These are phyloP conservation scores for Helicoverpa assulta DNA, from an alignment of 2,888 invertebrate genomes.

Conservation along the genomic window DNA sequence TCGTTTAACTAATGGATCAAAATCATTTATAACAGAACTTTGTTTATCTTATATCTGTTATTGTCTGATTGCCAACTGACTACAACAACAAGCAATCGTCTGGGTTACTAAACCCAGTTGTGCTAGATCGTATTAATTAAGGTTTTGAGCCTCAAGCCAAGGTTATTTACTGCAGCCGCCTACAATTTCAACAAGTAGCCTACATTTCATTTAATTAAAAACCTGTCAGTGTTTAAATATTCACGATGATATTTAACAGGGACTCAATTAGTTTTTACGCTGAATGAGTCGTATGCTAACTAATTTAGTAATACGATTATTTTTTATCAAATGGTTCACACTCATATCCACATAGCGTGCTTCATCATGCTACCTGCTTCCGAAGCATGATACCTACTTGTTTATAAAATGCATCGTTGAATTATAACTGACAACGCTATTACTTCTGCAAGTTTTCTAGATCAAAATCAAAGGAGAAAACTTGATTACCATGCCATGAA, in stretches of 20 bases:
- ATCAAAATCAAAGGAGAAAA: constrained; percentile 43
- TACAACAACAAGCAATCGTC: constrained; percentile 27
- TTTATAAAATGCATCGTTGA: constrained; percentile 42
- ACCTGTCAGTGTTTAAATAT: constrained; percentile 4
- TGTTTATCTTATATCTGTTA: constrained; percentile 22
- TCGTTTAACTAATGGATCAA: background rate
- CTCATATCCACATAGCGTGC: constrained; percentile 29
- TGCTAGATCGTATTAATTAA: constrained; percentile 40
- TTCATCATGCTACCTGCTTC: constrained; percentile 36
- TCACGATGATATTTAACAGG: background rate
- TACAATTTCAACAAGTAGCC: constrained; percentile 5
- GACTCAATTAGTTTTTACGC: background rate
- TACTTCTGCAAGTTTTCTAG: constrained; percentile 39
- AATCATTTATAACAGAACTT: background rate
- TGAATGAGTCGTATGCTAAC: background rate
- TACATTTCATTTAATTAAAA: constrained; percentile 12
- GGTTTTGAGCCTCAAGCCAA: constrained; percentile 31
- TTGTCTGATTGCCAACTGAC: constrained; percentile 30
- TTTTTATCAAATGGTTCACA: constrained; percentile 11
- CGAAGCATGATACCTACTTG: constrained; percentile 42
- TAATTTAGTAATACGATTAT: background rate
- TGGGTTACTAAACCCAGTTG: constrained; percentile 31
- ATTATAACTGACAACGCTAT: constrained; percentile 29
- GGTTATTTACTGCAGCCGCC: constrained; percentile 36
- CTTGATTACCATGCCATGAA: constrained; percentile 12